phyloP scores from a whole-genome alignment of 2,797 vertebrate genomes.

The Cuculus canorus region DNA sequence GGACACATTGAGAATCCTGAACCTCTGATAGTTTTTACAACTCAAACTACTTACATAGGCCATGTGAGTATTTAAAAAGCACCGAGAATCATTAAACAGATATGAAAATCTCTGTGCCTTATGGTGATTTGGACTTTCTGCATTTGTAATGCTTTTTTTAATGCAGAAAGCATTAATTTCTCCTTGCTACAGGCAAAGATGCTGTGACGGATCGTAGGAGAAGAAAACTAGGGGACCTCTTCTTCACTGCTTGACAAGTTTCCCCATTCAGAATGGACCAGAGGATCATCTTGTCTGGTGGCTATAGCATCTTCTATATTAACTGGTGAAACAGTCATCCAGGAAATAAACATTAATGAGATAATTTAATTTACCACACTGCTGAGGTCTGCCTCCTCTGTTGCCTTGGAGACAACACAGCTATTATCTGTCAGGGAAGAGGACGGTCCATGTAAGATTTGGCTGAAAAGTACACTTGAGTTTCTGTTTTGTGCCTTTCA shows the following conservation, averaged over 20 bases:
- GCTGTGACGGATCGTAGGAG: background rate
- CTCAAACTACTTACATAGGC: background rate
- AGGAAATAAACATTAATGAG: constrained; percentile 10
- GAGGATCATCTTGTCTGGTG: background rate
- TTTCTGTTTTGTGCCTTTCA: background rate
- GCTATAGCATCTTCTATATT: background rate
- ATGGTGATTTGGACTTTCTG: background rate
- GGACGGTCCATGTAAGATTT: background rate
- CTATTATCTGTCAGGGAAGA: background rate
- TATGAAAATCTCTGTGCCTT: background rate
- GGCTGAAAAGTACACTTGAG: background rate
- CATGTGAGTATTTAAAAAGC: background rate
- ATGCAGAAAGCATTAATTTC: background rate
- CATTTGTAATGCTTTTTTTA: background rate
- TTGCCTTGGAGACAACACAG: constrained; percentile 20
- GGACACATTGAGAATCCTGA: background rate
- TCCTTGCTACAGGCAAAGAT: background rate
- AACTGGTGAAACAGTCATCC: background rate
- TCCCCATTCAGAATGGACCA: background rate
- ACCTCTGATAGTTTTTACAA: background rate
- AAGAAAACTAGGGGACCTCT: background rate
- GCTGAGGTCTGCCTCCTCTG: background rate
- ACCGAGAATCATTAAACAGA: background rate
- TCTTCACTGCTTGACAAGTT: background rate
- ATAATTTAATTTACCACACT: constrained; percentile 1